Evolutionary conservation across 2,113 vertebrate genomes (phyloP).

Genomic region (Prochilodus magdalenae): DNA sequence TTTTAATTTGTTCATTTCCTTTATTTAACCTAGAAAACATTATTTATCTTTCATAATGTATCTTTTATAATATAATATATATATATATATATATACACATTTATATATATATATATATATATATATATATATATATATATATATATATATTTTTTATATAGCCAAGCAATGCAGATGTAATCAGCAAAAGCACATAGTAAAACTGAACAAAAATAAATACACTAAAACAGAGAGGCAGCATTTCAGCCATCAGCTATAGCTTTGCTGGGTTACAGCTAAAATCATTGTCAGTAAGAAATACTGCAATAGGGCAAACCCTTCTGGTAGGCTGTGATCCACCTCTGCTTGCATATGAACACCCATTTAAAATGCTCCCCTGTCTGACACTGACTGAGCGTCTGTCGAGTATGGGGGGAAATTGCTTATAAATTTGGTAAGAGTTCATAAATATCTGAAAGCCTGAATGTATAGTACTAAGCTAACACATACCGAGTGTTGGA

Average conservation of each 20-base stretch:
- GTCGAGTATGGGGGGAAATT: not conserved
- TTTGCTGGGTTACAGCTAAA: not conserved
- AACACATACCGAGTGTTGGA: not conserved
- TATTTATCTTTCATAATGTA: conserved; percentile 2
- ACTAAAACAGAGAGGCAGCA: not conserved
- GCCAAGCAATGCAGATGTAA: not conserved
- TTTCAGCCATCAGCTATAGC: no score
- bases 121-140: not conserved
- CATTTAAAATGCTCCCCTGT: not conserved
- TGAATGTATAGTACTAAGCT: not conserved
- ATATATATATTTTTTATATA: no score
- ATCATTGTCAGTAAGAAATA: not conserved
- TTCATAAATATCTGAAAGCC: not conserved
- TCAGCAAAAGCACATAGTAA: not conserved
- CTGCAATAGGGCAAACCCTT: not conserved
- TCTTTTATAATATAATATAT: no score
- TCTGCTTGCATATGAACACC: not conserved
- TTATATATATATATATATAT: not conserved
- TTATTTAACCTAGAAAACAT: not conserved
- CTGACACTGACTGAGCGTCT: not conserved
- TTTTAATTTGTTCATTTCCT: not conserved
- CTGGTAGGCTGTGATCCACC: not conserved
- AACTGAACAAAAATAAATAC: conserved; percentile 4
- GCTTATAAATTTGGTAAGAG: not conserved
- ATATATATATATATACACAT: no score